Conservation (phyloP, 1,140 invertebrate species). For the Caenorhabditis remanei region DNA sequence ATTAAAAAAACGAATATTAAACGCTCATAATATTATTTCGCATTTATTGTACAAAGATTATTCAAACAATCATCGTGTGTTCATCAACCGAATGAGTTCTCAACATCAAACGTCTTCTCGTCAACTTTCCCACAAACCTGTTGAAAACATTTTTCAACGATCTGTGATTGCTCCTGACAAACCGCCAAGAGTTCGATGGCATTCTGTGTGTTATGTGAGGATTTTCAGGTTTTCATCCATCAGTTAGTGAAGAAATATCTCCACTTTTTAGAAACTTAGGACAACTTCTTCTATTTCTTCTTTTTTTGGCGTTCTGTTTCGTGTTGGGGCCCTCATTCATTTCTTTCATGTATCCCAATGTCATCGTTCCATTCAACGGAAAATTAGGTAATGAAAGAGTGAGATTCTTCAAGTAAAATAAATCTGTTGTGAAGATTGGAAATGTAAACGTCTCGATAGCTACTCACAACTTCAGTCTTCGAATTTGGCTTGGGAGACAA, state of each 20-base stretch:
- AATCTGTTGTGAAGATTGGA: not conserved
- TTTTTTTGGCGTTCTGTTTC: not conserved
- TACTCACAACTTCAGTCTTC: not conserved
- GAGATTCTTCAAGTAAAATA: not conserved
- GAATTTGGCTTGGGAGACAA: not conserved
- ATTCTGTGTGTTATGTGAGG: not conserved
- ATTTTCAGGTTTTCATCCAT: not conserved
- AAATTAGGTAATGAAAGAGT: not conserved
- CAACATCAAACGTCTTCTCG: conserved; percentile 20
- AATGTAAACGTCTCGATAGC: not conserved
- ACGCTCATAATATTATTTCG: not conserved
- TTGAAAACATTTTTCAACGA: not conserved
- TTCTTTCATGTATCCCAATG: conserved; percentile 12
- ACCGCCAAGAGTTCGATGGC: conserved; percentile 25
- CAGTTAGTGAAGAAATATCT: not conserved
- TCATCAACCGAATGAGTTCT: not conserved
- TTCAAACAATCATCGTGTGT: not conserved
- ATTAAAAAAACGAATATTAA: not conserved
- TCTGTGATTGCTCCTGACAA: conserved; percentile 4
- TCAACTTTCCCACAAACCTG: not conserved
- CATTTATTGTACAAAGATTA: not conserved
- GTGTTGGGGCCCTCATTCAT: not conserved
- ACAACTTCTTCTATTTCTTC: not conserved
- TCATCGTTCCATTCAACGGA: not conserved
- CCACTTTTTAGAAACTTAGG: not conserved